Evolutionary conservation across 2,888 invertebrate genomes (phyloP), one percentile per base, ranked within the genome.

Genomic region (Drosophila yooni): DNA sequence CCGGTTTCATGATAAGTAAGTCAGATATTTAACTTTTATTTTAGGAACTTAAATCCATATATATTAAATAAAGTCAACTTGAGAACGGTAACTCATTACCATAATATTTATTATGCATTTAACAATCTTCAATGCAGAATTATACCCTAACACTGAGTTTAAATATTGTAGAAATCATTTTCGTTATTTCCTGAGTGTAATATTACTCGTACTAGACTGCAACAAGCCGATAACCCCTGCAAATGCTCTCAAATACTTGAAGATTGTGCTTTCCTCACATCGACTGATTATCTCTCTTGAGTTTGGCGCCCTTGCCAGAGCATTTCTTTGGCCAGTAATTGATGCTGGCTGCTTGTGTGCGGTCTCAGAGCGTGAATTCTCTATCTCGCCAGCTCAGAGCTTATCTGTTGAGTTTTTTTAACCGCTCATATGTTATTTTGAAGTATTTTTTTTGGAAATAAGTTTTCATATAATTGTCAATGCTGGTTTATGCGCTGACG

Each of bases 191-290:
- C 10, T 18, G 21, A 18, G 36, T 54, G 36, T 54, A 54, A 7
- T 36, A 13, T 6, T 15, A 36, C 15, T 25, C 18, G n/a, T 1
- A 29, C 1, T 21, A 31, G 18, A 21, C 40, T 13, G 29, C 11
- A 11, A 57, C 63, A 61, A 43, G 25, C 50, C 43, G 76, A 79
- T 79, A 79, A 79, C 79, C 80, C 53, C 67, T 27, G 36, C 11
- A 57, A 50, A 36, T 46, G 31, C 59, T 57, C 36, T 51, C 54
- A 46, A 54, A 15, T 21, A 61, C 43, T 63, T 8, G 15, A 52
- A 25, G 5, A 40, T 57, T 31, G 21, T 5, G 33, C 29, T 40
- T 59, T 25, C 33, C 58, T 43, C 79, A 29, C 56, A 64, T 48
- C 62, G 56, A 58, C 72, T 65, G 65, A 68, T 67, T 67, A 52